Evolutionary conservation across 1,140 invertebrate species (phyloP).

Genomic region (Lasaia peninsularis): DNA sequence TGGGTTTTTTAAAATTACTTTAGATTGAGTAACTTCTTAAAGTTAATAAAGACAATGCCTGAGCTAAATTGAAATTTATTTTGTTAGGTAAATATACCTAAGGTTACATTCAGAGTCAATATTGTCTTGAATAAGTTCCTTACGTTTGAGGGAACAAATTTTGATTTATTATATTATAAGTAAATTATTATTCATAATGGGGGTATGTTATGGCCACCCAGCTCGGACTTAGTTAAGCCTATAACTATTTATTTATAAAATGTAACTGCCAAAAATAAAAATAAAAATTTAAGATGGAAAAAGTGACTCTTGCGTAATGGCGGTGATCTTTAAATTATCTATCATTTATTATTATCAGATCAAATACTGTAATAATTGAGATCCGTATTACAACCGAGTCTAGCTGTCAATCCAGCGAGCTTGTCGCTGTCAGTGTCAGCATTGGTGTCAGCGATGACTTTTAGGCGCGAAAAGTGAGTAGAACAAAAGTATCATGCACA

Average conservation of each 20-base stretch:
- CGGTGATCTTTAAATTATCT: neutral
- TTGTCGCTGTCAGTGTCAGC: too few species aligned
- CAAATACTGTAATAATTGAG: too few species aligned
- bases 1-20: neutral
- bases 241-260: neutral
- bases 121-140: conserved; percentile 33
- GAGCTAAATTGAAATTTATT: conserved; percentile 64
- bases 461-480: too few species aligned
- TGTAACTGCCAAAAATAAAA: neutral
- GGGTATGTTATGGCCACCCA: conserved; percentile 20
- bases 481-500: too few species aligned
- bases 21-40: neutral
- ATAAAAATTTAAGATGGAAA: neutral
- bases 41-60: conserved; percentile 46
- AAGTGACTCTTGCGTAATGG: neutral
- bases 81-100: conserved; percentile 2
- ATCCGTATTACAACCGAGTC: too few species aligned
- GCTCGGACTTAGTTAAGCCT: conserved; percentile 22
- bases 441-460: too few species aligned
- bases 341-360: neutral
- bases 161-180: conserved; percentile 48
- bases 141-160: conserved; percentile 17
- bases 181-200: conserved; percentile 39
- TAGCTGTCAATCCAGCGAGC: too few species aligned
- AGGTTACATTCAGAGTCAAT: conserved; percentile 31